These are phyloP conservation scores for Hypena proboscidalis DNA, from an alignment of 2,888 invertebrate genomes.

Conservation along the genomic window DNA sequence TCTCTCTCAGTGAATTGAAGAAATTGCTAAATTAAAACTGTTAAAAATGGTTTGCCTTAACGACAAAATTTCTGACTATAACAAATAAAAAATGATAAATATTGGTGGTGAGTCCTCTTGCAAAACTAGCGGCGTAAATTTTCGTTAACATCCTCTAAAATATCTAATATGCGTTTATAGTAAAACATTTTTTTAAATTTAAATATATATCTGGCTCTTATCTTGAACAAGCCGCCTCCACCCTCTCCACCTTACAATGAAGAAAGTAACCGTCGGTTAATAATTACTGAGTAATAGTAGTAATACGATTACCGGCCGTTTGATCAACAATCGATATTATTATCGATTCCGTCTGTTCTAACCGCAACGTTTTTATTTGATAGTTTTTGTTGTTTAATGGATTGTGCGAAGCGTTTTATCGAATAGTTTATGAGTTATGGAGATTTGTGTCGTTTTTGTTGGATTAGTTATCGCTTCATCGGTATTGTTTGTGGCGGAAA, in stretches of 20 bases:
- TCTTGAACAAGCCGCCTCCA: slow-evolving; percentile 33
- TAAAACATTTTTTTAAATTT: no score
- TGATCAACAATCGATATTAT: slow-evolving; percentile 49
- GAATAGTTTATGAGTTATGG: neutral
- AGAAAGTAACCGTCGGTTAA: slow-evolving; percentile 69
- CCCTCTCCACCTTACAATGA: slow-evolving; percentile 33
- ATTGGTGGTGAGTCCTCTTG: no score
- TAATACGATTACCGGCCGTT: slow-evolving; percentile 52
- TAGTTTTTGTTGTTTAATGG: slow-evolving; percentile 4
- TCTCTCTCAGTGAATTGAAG: no score
- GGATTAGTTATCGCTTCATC: neutral
- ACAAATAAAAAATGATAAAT: no score
- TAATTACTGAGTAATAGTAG: slow-evolving; percentile 60
- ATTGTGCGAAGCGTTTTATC: neutral
- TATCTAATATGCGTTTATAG: no score
- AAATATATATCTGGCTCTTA: no score
- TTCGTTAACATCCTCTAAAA: no score
- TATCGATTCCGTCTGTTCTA: slow-evolving; percentile 47
- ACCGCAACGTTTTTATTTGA: slow-evolving; percentile 40
- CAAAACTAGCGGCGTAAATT: no score
- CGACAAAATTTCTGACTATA: no score
- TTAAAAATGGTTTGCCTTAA: no score
- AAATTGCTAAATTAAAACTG: no score
- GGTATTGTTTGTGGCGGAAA: neutral
- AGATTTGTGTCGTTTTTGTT: neutral